These are phyloP conservation scores for Cydia splendana DNA, from an alignment of 1,140 invertebrate genomes.

Conservation along the genomic window DNA sequence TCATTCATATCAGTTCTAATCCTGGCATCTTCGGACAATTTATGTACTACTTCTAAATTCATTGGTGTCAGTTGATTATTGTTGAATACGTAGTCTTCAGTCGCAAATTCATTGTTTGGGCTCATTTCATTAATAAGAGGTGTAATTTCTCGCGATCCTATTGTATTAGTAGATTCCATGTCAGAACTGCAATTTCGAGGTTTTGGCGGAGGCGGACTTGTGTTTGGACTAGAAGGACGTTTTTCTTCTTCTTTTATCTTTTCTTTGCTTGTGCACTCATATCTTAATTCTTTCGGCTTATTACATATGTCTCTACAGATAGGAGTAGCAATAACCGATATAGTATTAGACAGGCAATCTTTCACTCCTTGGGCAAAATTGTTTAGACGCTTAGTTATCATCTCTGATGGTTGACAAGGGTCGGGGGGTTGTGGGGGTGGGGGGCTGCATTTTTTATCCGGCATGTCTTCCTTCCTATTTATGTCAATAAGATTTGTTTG, in stretches of 20 bases:
- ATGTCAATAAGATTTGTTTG: not conserved
- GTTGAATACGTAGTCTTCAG: conserved; percentile 1
- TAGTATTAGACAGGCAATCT: not conserved
- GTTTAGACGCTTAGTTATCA: not conserved
- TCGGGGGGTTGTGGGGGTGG: not conserved
- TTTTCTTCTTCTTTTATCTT: not conserved
- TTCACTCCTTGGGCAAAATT: not conserved
- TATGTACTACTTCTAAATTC: not conserved
- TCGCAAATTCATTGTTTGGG: not conserved
- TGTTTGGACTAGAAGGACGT: not conserved
- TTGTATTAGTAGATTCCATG: not conserved
- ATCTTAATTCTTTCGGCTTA: not conserved
- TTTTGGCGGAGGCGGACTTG: not conserved
- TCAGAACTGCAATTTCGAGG: not conserved
- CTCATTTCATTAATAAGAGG: not conserved
- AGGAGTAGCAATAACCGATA: not conserved
- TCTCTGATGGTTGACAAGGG: not conserved
- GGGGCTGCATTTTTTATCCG: not conserved
- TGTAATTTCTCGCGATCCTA: not conserved
- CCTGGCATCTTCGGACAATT: not conserved
- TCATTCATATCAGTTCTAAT: not conserved
- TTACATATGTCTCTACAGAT: not conserved
- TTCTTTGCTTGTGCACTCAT: too few relatives aligned
- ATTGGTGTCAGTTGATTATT: not conserved
- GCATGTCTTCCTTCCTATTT: not conserved